A percentile compares a stretch with the other conserved stretches of the same genome.
Evolutionary conservation across 2,888 invertebrate species (phyloP).

Genomic region (Leptinotarsa juncta): DNA sequence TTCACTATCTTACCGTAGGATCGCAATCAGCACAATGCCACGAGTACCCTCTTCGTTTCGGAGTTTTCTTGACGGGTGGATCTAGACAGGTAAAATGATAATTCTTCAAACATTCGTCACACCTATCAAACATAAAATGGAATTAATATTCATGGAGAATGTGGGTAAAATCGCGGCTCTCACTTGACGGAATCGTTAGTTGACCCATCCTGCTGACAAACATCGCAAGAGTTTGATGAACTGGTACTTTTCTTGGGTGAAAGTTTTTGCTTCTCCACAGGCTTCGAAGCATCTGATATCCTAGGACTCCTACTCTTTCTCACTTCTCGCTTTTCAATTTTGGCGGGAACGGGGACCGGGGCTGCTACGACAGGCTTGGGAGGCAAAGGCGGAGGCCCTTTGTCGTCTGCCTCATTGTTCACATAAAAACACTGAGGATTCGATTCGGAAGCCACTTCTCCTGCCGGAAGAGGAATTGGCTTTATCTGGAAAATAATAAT

Average conservation of each 20-base stretch:
- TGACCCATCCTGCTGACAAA: constrained; percentile 74
- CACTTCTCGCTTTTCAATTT: constrained; percentile 41
- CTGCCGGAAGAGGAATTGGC: constrained; percentile 82
- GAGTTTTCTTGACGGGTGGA: constrained; percentile 93
- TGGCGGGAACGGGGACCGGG: constrained; percentile 26
- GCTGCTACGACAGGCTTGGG: not conserved
- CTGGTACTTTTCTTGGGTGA: constrained; percentile 27
- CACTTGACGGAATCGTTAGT: constrained; percentile 77
- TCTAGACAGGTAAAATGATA: constrained; percentile 95
- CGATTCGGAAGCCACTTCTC: constrained; percentile 72
- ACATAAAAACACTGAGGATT: constrained; percentile 85
- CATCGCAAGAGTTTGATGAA: constrained; percentile 72
- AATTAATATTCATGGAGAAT: too few relatives aligned
- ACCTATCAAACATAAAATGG: constrained; percentile 68
- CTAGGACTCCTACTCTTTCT: constrained; percentile 47
- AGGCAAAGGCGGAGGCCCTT: constrained; percentile 59
- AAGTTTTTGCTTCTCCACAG: constrained; percentile 12
- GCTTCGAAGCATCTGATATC: constrained; percentile 31
- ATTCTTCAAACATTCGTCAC: constrained; percentile 90
- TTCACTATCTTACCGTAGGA: constrained; percentile 72
- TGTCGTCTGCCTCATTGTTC: constrained; percentile 75
- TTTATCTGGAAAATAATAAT: constrained; percentile 71
- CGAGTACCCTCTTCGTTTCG: constrained; percentile 92
- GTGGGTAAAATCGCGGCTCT: constrained; percentile 43
- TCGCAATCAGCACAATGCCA: constrained; percentile 98